A percentile compares a stretch with the other conserved stretches of the same genome.
phyloP scores from a whole-genome alignment of 2,888 invertebrate genomes.

The Lycocerus yunnanus region DNA sequence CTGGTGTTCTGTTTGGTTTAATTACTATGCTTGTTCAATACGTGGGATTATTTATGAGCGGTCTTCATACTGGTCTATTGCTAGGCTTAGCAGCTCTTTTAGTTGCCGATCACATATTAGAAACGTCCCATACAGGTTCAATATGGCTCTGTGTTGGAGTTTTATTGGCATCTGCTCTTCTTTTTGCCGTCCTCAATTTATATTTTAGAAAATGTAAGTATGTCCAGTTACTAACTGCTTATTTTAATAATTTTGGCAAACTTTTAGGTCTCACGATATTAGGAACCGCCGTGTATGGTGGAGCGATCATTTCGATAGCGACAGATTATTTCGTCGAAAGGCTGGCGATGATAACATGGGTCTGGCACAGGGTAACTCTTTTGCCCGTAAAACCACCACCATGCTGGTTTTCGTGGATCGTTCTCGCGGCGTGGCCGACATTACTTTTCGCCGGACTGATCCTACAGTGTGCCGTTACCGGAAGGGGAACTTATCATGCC shows the following conservation, averaged over 20 bases:
- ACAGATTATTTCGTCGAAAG: conserved; percentile 78
- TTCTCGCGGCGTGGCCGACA: conserved; percentile 75
- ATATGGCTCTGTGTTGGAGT: conserved; percentile 75
- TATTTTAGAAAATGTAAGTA: conserved; percentile 73
- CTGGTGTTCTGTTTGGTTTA: conserved; percentile 76
- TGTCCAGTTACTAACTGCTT: background rate
- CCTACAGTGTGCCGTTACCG: conserved; percentile 72
- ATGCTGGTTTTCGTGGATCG: conserved; percentile 76
- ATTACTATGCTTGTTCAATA: conserved; percentile 83
- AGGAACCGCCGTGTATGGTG: conserved; percentile 77
- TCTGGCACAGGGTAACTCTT: conserved; percentile 69
- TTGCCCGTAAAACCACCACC: conserved; percentile 62
- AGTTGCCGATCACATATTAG: conserved; percentile 64
- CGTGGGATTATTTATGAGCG: conserved; percentile 80
- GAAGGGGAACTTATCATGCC: conserved; percentile 67
- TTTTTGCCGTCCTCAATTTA: conserved; percentile 72
- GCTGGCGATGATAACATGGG: conserved; percentile 72
- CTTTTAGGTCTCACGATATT: conserved; percentile 68
- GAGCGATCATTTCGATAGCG: conserved; percentile 70
- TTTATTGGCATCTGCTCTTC: conserved; percentile 68
- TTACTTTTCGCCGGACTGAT: conserved; percentile 69
- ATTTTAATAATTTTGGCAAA: background rate
- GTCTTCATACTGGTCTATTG: conserved; percentile 75
- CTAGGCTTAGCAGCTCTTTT: conserved; percentile 65
- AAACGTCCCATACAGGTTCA: conserved; percentile 56